Conservation (phyloP, 2,888 invertebrate genomes). For the Pogonocherus hispidulus region DNA sequence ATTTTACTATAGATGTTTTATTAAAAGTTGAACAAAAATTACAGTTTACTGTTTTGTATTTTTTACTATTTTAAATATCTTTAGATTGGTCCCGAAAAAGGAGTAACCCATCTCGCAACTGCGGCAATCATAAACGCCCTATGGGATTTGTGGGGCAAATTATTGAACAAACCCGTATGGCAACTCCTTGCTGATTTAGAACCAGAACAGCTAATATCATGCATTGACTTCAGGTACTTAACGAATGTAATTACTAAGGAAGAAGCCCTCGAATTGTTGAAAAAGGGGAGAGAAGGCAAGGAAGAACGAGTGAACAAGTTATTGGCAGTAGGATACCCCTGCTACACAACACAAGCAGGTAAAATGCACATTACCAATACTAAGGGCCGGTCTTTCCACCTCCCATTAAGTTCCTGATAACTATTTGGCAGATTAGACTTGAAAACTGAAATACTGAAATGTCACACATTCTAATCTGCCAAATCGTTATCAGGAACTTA, state of each 20-base stretch:
- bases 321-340: constrained; percentile 81
- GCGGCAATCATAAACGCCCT: constrained; percentile 91
- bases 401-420: too few relatives aligned
- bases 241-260: constrained; percentile 86
- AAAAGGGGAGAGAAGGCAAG: constrained; percentile 73
- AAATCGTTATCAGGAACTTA: too few relatives aligned
- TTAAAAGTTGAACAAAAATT: too few relatives aligned
- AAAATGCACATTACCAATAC: constrained; percentile 35
- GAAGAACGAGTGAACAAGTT: constrained; percentile 76
- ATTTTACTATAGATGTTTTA: too few relatives aligned
- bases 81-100: constrained; percentile 92
- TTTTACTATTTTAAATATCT: constrained; percentile 28
- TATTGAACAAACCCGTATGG: constrained; percentile 90
- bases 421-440: too few relatives aligned
- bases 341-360: constrained; percentile 90
- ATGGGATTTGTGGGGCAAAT: constrained; percentile 93
- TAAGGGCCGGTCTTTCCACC: too few relatives aligned
- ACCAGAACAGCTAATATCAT: constrained; percentile 87
- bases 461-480: too few relatives aligned
- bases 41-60: too few relatives aligned
- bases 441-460: too few relatives aligned
- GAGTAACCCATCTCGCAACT: constrained; percentile 88
- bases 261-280: constrained; percentile 82
- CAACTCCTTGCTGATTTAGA: constrained; percentile 85
- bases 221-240: constrained; percentile 89